Evolutionary conservation across 2,113 vertebrate genomes (phyloP).

Genomic region (Phainopepla nitens): DNA sequence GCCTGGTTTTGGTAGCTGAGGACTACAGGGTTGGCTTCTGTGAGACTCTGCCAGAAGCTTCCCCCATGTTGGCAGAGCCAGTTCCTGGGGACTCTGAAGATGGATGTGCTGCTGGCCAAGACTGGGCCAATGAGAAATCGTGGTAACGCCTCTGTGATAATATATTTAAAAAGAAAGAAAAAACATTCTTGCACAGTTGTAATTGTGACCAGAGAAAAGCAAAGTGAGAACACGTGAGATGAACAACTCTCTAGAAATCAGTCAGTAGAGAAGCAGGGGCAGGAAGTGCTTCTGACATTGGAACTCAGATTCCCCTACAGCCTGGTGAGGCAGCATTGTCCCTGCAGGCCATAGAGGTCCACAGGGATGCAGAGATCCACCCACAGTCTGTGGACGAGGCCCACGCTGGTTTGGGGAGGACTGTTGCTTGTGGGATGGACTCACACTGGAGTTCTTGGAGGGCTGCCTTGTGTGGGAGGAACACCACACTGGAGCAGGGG

Average conservation of each 20-base stretch:
- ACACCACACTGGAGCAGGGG: background rate
- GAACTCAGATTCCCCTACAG: background rate
- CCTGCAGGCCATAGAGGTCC: too few relatives aligned
- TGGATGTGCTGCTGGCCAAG: background rate
- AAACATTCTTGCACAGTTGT: background rate
- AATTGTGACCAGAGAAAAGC: background rate
- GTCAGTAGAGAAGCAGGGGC: background rate
- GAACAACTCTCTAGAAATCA: background rate
- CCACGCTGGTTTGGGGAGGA: too few relatives aligned
- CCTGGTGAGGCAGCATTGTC: background rate
- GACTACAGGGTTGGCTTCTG: background rate
- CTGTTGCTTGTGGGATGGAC: background rate
- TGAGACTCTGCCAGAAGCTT: background rate
- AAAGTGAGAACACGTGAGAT: background rate
- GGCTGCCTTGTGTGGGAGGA: background rate
- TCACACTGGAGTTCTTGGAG: background rate
- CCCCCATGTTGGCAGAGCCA: background rate
- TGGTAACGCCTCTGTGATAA: background rate
- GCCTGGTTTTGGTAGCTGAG: background rate
- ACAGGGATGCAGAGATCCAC: background rate
- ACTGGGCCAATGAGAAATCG: background rate
- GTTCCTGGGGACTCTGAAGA: background rate
- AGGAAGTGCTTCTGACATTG: background rate
- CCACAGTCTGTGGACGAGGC: background rate
- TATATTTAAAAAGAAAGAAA: background rate